Percentiles rank a stretch among this genome's conserved stretches.
phyloP scores from a whole-genome alignment of 2,888 invertebrate genomes.

The Ditylenchus weischeri region DNA sequence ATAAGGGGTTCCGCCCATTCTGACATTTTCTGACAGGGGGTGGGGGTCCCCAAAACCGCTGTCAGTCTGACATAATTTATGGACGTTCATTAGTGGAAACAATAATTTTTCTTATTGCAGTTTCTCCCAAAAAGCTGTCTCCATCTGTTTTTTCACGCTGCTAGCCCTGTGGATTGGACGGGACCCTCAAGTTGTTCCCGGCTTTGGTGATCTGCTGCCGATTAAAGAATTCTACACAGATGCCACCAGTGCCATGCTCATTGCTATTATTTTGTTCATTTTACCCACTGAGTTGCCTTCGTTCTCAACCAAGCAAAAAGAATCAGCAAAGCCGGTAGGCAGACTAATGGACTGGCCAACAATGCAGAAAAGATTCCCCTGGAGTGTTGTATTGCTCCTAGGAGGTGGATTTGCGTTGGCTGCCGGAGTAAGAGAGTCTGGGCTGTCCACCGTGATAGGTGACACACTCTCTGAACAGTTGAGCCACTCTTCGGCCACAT shows the following conservation, averaged over 20 bases:
- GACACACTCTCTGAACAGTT: constrained; percentile 69
- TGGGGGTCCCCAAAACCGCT: too few relatives aligned
- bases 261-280: constrained; percentile 77
- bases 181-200: constrained; percentile 78
- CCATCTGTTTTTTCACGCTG: constrained; percentile 69
- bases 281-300: constrained; percentile 71
- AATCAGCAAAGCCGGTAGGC: constrained; percentile 58
- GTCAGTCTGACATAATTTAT: too few relatives aligned
- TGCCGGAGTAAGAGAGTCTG: constrained; percentile 64
- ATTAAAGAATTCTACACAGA: constrained; percentile 55
- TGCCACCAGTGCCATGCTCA: constrained; percentile 70
- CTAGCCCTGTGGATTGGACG: constrained; percentile 83
- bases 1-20: too few relatives aligned
- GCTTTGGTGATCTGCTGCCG: constrained; percentile 70
- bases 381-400: constrained; percentile 42
- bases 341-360: constrained; percentile 61
- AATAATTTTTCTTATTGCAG: constrained; percentile 20
- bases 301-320: background rate
- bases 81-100: too few relatives aligned
- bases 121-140: constrained; percentile 42
- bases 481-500: constrained; percentile 64
- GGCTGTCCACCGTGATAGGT: constrained; percentile 75
- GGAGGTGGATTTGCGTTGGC: constrained; percentile 52
- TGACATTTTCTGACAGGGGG: too few relatives aligned
- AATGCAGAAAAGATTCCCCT: constrained; percentile 46